A percentile compares a stretch with the other conserved stretches of the same genome.
Evolutionary conservation across 2,888 invertebrate genomes (phyloP).

Genomic region (Noctua fimbriata): DNA sequence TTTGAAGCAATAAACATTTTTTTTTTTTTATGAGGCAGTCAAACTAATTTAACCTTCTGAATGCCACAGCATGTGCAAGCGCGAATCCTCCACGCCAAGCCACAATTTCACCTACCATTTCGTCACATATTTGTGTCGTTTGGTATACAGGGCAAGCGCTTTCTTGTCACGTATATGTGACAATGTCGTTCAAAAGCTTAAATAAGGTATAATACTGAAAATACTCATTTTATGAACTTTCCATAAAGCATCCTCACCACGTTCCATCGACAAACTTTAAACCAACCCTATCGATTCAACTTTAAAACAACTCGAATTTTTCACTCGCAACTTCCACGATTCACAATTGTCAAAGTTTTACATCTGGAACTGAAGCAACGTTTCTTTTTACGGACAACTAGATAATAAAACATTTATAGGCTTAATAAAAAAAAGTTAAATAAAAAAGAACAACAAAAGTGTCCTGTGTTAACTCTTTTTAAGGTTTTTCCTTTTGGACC

Average conservation of each 20-base stretch:
- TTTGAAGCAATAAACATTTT: too few species aligned
- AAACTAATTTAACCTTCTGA: too few species aligned
- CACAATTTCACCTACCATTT: too few species aligned
- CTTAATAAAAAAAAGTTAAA: constrained; percentile 72
- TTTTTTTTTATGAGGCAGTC: too few species aligned
- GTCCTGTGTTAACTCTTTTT: constrained; percentile 71
- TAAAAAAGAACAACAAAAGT: constrained; percentile 69
- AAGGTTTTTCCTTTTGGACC: constrained; percentile 67
- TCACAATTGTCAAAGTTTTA: constrained; percentile 72
- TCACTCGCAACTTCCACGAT: constrained; percentile 63
- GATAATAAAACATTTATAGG: constrained; percentile 78
- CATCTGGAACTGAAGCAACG: constrained; percentile 69
- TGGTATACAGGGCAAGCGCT: too few species aligned
- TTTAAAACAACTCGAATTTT: constrained; percentile 67
- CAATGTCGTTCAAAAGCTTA: too few species aligned
- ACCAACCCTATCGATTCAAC: constrained; percentile 61
- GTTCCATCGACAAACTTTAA: constrained; percentile 50
- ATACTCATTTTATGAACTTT: not conserved
- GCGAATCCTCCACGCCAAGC: too few species aligned
- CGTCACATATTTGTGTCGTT: too few species aligned
- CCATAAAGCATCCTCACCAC: constrained; percentile 13
- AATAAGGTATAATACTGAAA: too few species aligned
- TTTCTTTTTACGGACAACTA: constrained; percentile 72
- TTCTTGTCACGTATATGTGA: too few species aligned
- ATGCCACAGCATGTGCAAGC: too few species aligned